Evolutionary conservation across 2,113 vertebrate genomes (phyloP), one percentile per base, ranked within the genome.

Genomic region (Semnornis frantzii): DNA sequence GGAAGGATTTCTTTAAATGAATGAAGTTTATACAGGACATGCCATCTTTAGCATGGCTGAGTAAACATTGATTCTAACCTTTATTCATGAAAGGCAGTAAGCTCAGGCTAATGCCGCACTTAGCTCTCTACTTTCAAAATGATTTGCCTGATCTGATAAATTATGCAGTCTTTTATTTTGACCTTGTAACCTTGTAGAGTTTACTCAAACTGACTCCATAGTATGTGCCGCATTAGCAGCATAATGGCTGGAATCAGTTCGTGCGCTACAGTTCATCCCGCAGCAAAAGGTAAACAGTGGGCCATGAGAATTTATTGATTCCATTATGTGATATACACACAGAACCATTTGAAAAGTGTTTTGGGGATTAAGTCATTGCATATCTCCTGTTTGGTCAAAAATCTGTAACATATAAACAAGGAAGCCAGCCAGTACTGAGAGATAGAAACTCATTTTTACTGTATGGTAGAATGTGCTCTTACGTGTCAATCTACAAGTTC

Each of bases 141-240:
- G 86, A 97, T 97, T 97, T 95, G 83, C 85, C 93, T 95, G 79
- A 95, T 97, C 77, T 97, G 94, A 97, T 98, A 97, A 98, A 98
- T 98, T 97, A 98, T 97, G 87, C 95, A 96, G 94, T 94, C 94
- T 95, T 97, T 92, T 74, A 94, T 97, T 97, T 94, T 97, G 96
- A 97, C 96, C 96, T 97, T 55, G 78, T 93, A 96, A 94, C 89
- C 93, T 64, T 83, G 84, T 37, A 83, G 82, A 96, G 89, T 98
- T 97, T 97, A 96, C 87, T 97, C 97, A 89, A 96, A 92, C 89
- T 87, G 80, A 92, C 83, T 96, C 92, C 91, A 20, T 77, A 79
- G 82, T 95, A 72, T 95, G 97, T 94, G 81, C 85, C 78, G 90
- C 93, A 89, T 92, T 94, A 93, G 89, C 89, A 92, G 48, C 25